Evolutionary conservation across 2,888 invertebrate species (phyloP).

Genomic region (Spatulosminthurus flaviceps): DNA sequence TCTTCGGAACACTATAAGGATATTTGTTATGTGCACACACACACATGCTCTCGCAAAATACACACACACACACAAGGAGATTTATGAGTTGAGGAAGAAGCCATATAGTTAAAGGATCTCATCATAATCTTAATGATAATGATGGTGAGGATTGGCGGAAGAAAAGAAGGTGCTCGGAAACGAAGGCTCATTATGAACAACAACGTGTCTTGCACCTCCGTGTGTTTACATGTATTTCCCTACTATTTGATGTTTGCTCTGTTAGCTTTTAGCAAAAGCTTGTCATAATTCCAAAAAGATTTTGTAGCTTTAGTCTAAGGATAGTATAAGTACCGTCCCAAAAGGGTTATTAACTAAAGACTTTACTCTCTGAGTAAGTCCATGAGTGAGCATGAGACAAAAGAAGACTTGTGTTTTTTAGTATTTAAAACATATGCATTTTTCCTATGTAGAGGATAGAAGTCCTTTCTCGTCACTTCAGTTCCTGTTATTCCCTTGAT

Average conservation of each 20-base stretch:
- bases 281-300: not conserved
- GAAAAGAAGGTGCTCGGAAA: not conserved
- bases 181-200: not conserved
- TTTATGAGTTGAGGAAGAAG: slow-evolving; percentile 32
- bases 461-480: slow-evolving; percentile 4
- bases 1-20: not conserved
- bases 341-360: not conserved
- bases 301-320: not conserved
- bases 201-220: not conserved
- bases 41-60: no score
- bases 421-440: no score
- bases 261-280: no score
- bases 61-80: no score
- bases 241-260: no score
- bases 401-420: no score
- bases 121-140: slow-evolving; percentile 22
- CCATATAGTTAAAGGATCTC: slow-evolving; percentile 32
- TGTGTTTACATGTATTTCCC: not conserved
- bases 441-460: no score
- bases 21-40: not conserved
- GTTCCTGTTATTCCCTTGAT: slow-evolving; percentile 15
- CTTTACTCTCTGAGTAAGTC: no score
- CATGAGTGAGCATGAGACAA: no score
- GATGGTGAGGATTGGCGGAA: not conserved
- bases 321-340: not conserved